These are phyloP conservation scores for Emydoidea blandingii DNA, from an alignment of 2,797 vertebrate species.

Conservation along the genomic window DNA sequence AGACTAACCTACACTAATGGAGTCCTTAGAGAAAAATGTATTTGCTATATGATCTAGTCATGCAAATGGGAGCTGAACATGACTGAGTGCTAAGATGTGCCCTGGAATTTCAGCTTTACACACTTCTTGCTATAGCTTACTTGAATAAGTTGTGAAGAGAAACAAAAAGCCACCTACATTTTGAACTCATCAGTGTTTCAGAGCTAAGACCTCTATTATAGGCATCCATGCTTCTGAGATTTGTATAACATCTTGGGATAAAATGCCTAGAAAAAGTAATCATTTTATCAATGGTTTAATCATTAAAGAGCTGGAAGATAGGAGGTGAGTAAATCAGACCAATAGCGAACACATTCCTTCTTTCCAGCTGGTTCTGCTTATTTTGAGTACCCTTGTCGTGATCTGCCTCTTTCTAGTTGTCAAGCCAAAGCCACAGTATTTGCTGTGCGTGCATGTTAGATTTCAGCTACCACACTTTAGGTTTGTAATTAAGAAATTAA, in stretches of 20 bases:
- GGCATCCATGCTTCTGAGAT: slow-evolving; percentile 17
- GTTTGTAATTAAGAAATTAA: slow-evolving; percentile 78
- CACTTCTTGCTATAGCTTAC: background rate
- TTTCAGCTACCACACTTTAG: slow-evolving; percentile 67
- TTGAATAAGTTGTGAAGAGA: background rate
- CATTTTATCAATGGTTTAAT: slow-evolving; percentile 52
- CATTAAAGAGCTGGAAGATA: slow-evolving; percentile 48
- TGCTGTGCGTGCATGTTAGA: slow-evolving; percentile 62
- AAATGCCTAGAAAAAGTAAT: slow-evolving; percentile 59
- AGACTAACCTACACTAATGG: background rate
- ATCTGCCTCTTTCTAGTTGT: slow-evolving; percentile 39
- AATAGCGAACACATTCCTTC: slow-evolving; percentile 37
- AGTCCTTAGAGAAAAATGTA: background rate
- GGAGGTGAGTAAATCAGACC: slow-evolving; percentile 51
- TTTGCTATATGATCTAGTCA: slow-evolving; percentile 30
- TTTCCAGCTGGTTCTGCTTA: slow-evolving; percentile 66
- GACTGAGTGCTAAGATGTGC: background rate
- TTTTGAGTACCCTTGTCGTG: slow-evolving; percentile 50
- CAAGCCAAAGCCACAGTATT: slow-evolving; percentile 54
- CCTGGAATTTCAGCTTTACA: background rate
- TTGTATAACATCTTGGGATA: slow-evolving; percentile 28
- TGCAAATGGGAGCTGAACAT: slow-evolving; percentile 20
- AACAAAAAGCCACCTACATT: background rate
- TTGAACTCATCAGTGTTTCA: background rate
- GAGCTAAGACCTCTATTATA: background rate